Evolutionary conservation across 1,140 invertebrate species (phyloP).

Genomic region (Bombus balteatus): DNA sequence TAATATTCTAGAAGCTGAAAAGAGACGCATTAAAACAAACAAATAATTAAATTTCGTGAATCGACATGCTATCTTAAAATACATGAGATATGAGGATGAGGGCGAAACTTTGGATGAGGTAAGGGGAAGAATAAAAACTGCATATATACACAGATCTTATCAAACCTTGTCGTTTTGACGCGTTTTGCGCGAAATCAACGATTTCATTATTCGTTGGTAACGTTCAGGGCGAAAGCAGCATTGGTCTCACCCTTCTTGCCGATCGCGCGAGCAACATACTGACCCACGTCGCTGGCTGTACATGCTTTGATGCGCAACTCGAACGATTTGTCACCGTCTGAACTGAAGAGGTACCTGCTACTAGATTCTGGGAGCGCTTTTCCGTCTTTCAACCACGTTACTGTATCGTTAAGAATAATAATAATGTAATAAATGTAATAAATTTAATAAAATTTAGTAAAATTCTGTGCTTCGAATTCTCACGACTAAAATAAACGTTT

Average conservation of each 20-base stretch:
- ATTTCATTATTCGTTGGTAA: slow-evolving; percentile 81
- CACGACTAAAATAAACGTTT: not conserved
- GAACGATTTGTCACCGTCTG: slow-evolving; percentile 90
- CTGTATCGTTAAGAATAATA: slow-evolving; percentile 68
- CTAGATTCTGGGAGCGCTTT: slow-evolving; percentile 90
- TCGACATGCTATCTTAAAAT: not conserved
- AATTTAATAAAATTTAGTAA: not conserved
- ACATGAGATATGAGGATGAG: no score
- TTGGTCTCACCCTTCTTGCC: slow-evolving; percentile 92
- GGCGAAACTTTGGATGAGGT: not conserved
- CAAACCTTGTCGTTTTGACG: slow-evolving; percentile 43
- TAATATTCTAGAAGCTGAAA: slow-evolving; percentile 27
- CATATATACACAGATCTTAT: not conserved
- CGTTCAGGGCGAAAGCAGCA: slow-evolving; percentile 94
- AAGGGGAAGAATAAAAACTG: slow-evolving; percentile 12
- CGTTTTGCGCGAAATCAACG: slow-evolving; percentile 10
- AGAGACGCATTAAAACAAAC: slow-evolving; percentile 9
- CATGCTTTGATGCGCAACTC: slow-evolving; percentile 90
- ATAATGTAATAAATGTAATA: no score
- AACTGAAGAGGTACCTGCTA: slow-evolving; percentile 91
- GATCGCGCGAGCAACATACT: slow-evolving; percentile 94
- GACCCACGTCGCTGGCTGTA: slow-evolving; percentile 91
- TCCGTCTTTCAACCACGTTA: slow-evolving; percentile 95
- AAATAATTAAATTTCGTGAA: not conserved
- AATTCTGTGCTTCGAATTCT: no score